Evolutionary conservation across 2,888 invertebrate species (phyloP).

Genomic region (Dasysyrphus albostriatus): DNA sequence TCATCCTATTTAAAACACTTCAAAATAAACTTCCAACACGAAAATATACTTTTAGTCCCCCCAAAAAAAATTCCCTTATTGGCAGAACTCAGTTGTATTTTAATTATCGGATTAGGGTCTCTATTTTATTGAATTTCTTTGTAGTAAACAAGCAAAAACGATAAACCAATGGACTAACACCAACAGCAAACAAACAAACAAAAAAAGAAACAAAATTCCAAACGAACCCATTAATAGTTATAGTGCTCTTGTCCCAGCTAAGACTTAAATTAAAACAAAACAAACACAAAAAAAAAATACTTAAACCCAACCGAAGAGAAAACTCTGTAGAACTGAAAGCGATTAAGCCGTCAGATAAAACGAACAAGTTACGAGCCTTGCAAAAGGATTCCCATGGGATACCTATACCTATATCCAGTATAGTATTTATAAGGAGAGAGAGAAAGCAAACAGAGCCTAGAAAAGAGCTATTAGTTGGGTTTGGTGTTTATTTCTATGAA

Average conservation of each 20-base stretch:
- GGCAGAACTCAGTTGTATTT: slow-evolving; percentile 56
- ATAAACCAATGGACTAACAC: slow-evolving; percentile 67
- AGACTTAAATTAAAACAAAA: slow-evolving; percentile 22
- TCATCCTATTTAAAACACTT: slow-evolving; percentile 7
- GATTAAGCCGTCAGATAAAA: slow-evolving; percentile 75
- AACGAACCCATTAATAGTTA: slow-evolving; percentile 27
- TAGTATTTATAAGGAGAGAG: not conserved
- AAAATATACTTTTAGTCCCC: slow-evolving; percentile 40
- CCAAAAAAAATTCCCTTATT: slow-evolving; percentile 16
- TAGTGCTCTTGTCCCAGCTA: slow-evolving; percentile 25
- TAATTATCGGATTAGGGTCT: slow-evolving; percentile 73
- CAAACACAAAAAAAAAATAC: not conserved
- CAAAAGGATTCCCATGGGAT: slow-evolving; percentile 46
- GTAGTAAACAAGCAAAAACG: slow-evolving; percentile 54
- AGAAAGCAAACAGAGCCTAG: not conserved
- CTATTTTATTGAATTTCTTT: slow-evolving; percentile 69
- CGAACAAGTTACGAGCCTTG: slow-evolving; percentile 70
- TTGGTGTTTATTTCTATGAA: not conserved
- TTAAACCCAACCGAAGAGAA: slow-evolving; percentile 25
- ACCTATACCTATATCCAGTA: not conserved
- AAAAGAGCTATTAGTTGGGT: not conserved
- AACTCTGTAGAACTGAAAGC: slow-evolving; percentile 64
- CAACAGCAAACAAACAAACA: slow-evolving; percentile 21
- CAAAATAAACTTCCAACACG: slow-evolving; percentile 39
- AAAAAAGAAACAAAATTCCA: too few species aligned